phyloP scores from a whole-genome alignment of 2,888 invertebrate species.

The Chaetogeoica ovagalla region DNA sequence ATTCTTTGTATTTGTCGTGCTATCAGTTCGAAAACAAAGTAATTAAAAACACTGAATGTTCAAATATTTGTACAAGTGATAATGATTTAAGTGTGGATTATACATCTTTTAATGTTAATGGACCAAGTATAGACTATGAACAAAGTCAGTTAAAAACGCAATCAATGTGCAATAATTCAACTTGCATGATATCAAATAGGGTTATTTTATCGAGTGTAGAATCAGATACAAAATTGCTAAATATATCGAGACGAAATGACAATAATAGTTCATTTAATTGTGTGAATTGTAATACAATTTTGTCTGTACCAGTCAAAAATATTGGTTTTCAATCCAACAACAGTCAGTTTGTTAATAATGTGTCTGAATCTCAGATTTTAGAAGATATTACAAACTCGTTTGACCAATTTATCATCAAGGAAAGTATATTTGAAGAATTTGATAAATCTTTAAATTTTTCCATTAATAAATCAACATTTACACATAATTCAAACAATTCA shows the following conservation, averaged over 20 bases:
- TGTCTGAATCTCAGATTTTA: background rate
- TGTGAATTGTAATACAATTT: background rate
- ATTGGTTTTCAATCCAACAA: background rate
- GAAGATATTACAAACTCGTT: background rate
- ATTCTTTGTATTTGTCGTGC: background rate
- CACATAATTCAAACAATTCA: background rate
- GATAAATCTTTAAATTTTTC: conserved; percentile 4
- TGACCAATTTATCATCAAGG: background rate
- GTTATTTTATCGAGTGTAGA: background rate
- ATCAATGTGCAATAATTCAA: too few relatives aligned
- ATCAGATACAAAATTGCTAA: background rate
- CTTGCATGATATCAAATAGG: background rate
- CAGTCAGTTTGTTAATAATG: background rate
- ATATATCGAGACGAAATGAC: background rate
- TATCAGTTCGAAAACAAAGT: background rate
- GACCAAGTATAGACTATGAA: background rate
- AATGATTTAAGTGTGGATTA: background rate
- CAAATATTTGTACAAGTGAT: background rate
- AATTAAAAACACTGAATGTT: background rate
- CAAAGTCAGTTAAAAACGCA: background rate
- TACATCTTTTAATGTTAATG: background rate
- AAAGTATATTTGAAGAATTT: background rate
- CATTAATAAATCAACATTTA: background rate
- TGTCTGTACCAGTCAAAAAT: background rate
- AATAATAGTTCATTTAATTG: background rate